Percentiles rank a stretch among this genome's conserved stretches.
Conservation (phyloP, 1,140 invertebrate genomes). For the Calephelis nemesis region DNA sequence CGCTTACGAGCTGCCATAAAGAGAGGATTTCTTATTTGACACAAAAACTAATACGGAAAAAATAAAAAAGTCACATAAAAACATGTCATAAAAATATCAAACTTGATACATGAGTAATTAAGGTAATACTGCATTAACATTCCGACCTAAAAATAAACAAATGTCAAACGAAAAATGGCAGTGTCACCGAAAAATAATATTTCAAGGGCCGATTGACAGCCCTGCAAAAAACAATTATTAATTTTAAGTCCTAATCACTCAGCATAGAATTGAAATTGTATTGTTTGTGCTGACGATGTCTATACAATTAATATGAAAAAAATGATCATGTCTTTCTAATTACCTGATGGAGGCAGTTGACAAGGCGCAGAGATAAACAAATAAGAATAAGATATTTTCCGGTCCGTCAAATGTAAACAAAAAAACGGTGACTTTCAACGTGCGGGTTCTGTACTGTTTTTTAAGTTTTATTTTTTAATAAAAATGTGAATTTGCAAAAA, state of each 20-base stretch:
- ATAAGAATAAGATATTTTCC: slow-evolving; percentile 57
- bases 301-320: slow-evolving; percentile 59
- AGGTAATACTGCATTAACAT: slow-evolving; percentile 30
- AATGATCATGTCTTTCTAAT: slow-evolving; percentile 61
- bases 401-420: slow-evolving; percentile 38
- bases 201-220: slow-evolving; percentile 42
- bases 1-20: too few species aligned
- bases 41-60: too few species aligned
- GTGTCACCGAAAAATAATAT: slow-evolving; percentile 61
- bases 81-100: slow-evolving; percentile 23
- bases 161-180: slow-evolving; percentile 45
- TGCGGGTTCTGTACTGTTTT: too few species aligned
- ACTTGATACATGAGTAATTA: slow-evolving; percentile 29
- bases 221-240: slow-evolving; percentile 34
- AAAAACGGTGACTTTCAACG: too few species aligned
- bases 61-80: background rate
- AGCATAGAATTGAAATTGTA: slow-evolving; percentile 28
- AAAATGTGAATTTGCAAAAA: too few species aligned
- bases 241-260: slow-evolving; percentile 2
- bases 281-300: slow-evolving; percentile 8
- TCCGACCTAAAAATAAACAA: slow-evolving; percentile 30
- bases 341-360: slow-evolving; percentile 61
- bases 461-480: too few species aligned
- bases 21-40: too few species aligned
- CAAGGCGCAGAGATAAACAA: slow-evolving; percentile 61